Conservation (phyloP, 2,797 vertebrate genomes). For the Hapalemur alaotrensis region DNA sequence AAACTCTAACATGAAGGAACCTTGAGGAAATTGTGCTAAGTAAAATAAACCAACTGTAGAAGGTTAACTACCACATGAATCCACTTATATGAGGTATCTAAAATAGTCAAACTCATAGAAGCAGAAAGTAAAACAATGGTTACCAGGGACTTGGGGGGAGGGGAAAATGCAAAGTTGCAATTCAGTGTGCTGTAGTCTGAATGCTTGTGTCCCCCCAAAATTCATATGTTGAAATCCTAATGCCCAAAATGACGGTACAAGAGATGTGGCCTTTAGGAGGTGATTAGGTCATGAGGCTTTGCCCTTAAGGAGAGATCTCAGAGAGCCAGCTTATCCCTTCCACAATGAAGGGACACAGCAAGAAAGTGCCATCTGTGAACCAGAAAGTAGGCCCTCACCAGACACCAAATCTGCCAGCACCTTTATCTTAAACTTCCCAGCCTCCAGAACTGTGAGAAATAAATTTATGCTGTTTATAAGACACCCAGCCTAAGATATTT, state of each 20-base stretch:
- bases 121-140: background rate
- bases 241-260: background rate
- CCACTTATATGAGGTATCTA: background rate
- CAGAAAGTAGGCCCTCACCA: background rate
- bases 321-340: background rate
- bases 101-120: background rate
- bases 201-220: background rate
- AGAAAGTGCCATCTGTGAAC: background rate
- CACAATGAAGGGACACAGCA: background rate
- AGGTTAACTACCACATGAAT: no score
- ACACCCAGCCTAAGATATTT: background rate
- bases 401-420: background rate
- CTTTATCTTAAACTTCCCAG: background rate
- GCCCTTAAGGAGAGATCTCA: background rate
- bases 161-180: background rate
- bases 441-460: background rate
- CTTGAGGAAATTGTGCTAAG: background rate
- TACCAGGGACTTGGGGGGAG: background rate
- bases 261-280: background rate
- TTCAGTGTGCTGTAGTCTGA: background rate
- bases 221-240: background rate
- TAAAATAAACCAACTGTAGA: background rate
- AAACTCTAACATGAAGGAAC: background rate
- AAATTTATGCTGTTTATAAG: background rate
- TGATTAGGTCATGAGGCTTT: background rate